Percentiles rank a stretch among this genome's conserved stretches.
Conservation (phyloP, 2,113 vertebrate species). For the Anarrhichthys ocellatus region DNA sequence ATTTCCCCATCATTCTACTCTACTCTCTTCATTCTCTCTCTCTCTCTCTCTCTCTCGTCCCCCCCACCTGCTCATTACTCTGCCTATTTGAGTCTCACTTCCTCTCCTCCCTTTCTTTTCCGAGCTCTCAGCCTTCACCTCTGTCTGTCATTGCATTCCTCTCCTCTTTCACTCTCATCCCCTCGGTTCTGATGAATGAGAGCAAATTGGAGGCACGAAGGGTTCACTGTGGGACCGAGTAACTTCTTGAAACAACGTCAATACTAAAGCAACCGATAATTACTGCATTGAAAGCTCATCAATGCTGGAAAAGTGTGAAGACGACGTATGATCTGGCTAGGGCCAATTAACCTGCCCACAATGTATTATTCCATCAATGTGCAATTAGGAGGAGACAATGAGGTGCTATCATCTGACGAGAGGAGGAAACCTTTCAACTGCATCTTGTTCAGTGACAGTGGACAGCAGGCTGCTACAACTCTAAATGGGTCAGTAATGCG, state of each 20-base stretch:
- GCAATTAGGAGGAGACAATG: neutral
- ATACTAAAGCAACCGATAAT: neutral
- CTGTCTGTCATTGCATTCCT: slow-evolving; percentile 18
- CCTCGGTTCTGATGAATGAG: slow-evolving; percentile 4
- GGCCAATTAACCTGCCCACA: neutral
- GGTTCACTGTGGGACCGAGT: neutral
- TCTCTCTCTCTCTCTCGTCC: no score
- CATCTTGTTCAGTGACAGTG: neutral
- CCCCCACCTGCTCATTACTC: neutral
- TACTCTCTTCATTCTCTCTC: neutral
- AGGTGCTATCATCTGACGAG: neutral
- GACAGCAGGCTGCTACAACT: neutral
- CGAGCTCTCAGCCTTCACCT: slow-evolving; percentile 34
- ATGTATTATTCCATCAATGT: neutral
- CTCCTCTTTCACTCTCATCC: slow-evolving; percentile 4
- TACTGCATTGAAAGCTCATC: neutral
- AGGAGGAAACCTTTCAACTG: neutral
- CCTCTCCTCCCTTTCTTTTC: slow-evolving; percentile 14
- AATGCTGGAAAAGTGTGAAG: neutral
- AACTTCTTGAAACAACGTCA: neutral
- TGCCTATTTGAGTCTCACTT: slow-evolving; percentile 8
- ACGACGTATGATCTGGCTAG: neutral
- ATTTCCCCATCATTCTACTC: slow-evolving; percentile 15
- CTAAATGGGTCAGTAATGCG: slow-evolving; percentile 1
- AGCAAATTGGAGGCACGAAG: slow-evolving; percentile 2